Evolutionary conservation across 2,113 vertebrate species (phyloP), one percentile per base, ranked within the genome.

Genomic region (Tympanuchus pallidicinctus): DNA sequence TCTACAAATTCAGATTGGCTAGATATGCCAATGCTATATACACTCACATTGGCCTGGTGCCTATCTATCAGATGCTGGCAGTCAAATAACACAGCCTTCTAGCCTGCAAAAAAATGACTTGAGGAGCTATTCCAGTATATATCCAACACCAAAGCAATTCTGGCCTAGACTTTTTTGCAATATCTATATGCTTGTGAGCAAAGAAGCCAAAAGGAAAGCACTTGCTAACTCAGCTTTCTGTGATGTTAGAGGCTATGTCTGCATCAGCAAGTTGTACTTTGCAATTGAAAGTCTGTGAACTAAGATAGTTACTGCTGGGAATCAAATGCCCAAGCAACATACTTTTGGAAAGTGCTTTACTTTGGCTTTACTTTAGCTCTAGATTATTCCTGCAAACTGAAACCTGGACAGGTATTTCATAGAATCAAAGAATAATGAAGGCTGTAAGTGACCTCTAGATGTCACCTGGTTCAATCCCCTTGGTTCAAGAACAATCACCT

Each of bases 1-100:
- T 40, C 86, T 81, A 47, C 54, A 77, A 34, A 81, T 77, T 86
- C 80, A 90, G 82, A 93, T 71, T 78, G 69, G 47, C 25, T 78
- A 86, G 69, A 92, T 94, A 95, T 59, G 57, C 38, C 40, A 69
- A 47, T 28, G 38, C 28, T 61, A 60, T 32, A 81, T 11, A 64
- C 10, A 52, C n/a, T 70, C 85, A 71, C 50, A 75, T 65, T 86
- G 92, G 65, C 43, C 43, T 52, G 22, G 17, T 88, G 77, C 86
- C 83, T 91, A 72, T 79, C 77, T 86, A 47, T 67, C 61, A 57
- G 73, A 40, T 34, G 38, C 61, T 71, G 43, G n/a, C 72, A 92
- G 45, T 15, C 86, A 96, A 90, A 74, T 34, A 71, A 22, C 52
- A 94, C 2, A 79, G 65, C 32, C 65, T 83, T 45, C n/a, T 30